Base-by-base conservation (phyloP, 1,140 invertebrate species). In the Melitaea cinxia region DNA sequence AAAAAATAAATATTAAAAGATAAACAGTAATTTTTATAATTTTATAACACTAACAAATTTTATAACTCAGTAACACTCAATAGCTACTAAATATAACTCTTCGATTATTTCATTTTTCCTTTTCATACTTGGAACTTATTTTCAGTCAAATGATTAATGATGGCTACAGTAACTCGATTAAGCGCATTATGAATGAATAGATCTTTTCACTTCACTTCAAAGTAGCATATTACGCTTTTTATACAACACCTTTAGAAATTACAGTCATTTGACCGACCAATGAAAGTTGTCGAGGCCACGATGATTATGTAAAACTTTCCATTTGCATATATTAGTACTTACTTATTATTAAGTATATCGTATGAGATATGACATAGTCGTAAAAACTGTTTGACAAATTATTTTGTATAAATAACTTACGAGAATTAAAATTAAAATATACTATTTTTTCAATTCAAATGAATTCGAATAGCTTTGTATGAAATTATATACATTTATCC, bases 71-170 rank as follows among this genome's bases (percentile, higher is more conserved):
- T n/a, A n/a, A n/a, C n/a, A n/a, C n/a, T n/a, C n/a, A n/a, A n/a
- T n/a, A n/a, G n/a, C n/a, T n/a, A n/a, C n/a, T n/a, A n/a, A n/a
- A n/a, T n/a, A n/a, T n/a, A n/a, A n/a, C n/a, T n/a, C n/a, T n/a
- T n/a, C n/a, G n/a, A n/a, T n/a, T n/a, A 28, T 28, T 28, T 28
- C 3, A 28, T 28, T 4, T 10, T 35, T 12, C 15, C n/a, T 47
- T 12, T 21, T 47, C 23, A 9, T 19, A 23, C 5, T 23, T 7
- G 1, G 21, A 10, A 2, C 17, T 23, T 5, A 7, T 23, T 21
- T 12, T 23, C 5, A 21, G 21, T 12, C 14, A 10, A 23, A 47
- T 47, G 42, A 47, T 47, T 47, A 47, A 47, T 47, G 42, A 47
- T 23, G 9, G n/a, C 15, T 39, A 3, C 4, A 47, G 21, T 47